Percentiles rank a stretch among this genome's conserved stretches.
phyloP scores from a whole-genome alignment of 2,797 vertebrate genomes.

The Melanotaenia parkinsoni region DNA sequence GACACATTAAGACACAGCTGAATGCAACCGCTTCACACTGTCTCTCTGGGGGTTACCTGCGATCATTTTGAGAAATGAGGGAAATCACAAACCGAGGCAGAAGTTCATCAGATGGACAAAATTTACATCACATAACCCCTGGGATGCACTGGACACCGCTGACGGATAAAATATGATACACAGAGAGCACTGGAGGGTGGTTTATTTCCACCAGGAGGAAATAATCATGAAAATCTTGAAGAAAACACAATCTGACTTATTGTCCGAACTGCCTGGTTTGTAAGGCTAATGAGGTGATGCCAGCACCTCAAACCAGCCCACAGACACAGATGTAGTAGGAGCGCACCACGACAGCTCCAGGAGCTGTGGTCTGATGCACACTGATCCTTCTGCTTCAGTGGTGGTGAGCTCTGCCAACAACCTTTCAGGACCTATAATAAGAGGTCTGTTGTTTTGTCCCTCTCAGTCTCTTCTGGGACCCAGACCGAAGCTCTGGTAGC shows the following conservation, averaged over 20 bases:
- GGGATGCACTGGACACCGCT: constrained; percentile 7
- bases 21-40: constrained; percentile 9
- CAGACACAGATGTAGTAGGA: constrained; percentile 27
- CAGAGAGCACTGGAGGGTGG: not conserved
- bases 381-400: constrained; percentile 42
- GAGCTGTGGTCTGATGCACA: constrained; percentile 31
- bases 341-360: constrained; percentile 34
- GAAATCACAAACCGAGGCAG: not conserved
- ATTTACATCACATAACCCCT: not conserved
- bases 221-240: constrained; percentile 2
- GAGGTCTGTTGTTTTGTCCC: constrained; percentile 45
- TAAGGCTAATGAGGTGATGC: constrained; percentile 44
- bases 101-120: not conserved
- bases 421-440: constrained; percentile 46
- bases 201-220: not conserved
- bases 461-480: constrained; percentile 9
- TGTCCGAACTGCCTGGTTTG: constrained; percentile 11
- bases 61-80: too few species aligned
- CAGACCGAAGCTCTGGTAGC: constrained; percentile 43
- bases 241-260: constrained; percentile 4
- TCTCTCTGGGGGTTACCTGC: not conserved
- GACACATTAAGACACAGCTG: constrained; percentile 9
- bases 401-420: constrained; percentile 32
- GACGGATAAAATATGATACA: not conserved
- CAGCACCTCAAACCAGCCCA: constrained; percentile 29